These are phyloP conservation scores for Drosophila triauraria DNA, from an alignment of 1,140 invertebrate species.

Conservation along the genomic window DNA sequence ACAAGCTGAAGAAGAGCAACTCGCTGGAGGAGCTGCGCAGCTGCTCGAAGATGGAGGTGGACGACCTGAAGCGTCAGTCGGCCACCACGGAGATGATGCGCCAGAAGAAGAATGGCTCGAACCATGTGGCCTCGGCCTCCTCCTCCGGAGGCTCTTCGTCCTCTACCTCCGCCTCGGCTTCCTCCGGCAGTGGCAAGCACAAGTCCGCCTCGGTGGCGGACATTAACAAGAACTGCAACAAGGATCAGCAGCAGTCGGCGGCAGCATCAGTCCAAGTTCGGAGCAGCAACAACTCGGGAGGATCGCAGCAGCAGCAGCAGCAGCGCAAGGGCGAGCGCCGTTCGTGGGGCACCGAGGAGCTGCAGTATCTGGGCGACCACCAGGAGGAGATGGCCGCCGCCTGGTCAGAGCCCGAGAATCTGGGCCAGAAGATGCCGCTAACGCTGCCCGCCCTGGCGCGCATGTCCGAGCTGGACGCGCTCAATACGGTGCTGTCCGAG, in stretches of 20 bases:
- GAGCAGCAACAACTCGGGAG: conserved; percentile 6
- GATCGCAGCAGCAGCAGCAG: conserved; percentile 19
- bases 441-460: conserved; percentile 48
- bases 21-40: conserved; percentile 89
- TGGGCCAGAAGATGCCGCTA: conserved; percentile 16
- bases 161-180: conserved; percentile 6
- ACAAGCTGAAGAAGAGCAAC: conserved; percentile 88
- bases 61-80: conserved; percentile 78
- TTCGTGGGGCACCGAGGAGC: conserved; percentile 88
- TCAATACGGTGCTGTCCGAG: conserved; percentile 81
- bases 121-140: not conserved
- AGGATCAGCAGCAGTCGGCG: conserved; percentile 48
- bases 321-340: conserved; percentile 86
- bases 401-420: conserved; percentile 34
- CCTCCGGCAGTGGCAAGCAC: conserved; percentile 39
- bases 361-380: conserved; percentile 75
- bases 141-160: conserved; percentile 3
- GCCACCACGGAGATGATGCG: conserved; percentile 84
- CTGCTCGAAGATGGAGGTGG: conserved; percentile 80
- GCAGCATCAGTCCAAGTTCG: conserved; percentile 25
- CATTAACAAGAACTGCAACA: conserved; percentile 63
- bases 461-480: conserved; percentile 72
- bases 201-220: conserved; percentile 70
- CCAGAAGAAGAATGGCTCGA: conserved; percentile 57
- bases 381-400: conserved; percentile 27